Evolutionary conservation across 2,888 invertebrate genomes (phyloP), one percentile per base, ranked within the genome.

Genomic region (Prosapia bicincta): DNA sequence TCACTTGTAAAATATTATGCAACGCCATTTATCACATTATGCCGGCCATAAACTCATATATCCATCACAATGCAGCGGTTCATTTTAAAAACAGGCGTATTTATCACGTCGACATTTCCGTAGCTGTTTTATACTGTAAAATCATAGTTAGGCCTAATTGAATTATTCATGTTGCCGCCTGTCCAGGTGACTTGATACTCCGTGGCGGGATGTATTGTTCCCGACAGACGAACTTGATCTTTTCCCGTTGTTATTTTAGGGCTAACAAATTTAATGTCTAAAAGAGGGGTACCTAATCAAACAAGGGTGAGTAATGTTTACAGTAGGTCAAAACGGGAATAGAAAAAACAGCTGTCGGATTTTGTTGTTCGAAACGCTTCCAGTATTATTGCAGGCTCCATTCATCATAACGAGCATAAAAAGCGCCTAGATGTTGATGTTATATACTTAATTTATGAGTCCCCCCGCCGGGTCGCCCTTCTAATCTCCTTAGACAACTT

Each of bases 401-500:
- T 71, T 26, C 65, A 71, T 71, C 71, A 71, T 65, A 65, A 28
- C 28, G 24, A 15, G 54, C 26, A 26, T 65, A 54, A 54, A 54
- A 54, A 54, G 54, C 54, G n/a, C 20, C 65, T 15, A 28, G 54
- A 65, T 71, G 71, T 71, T 71, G 71, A 71, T 54, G 71, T 65
- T 65, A 54, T 54, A 71, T 43, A 71, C 66, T 75, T 77, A 77
- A 77, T 77, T 77, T 77, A 78, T 76, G 79, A 75, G 74, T 69
- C 69, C 74, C 74, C 32, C 70, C 70, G 72, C 73, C 30, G 54
- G 38, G 26, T 66, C 68, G 76, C 75, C 73, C 76, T 74, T 75
- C 79, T 79, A 75, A 78, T 78, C 78, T 74, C 70, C 77, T 71
- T 71, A 77, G 77, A 77, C 77, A 76, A 76, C 76, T 75, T 78